A percentile compares a stretch with the other conserved stretches of the same genome.
Conservation (phyloP, 2,888 invertebrate genomes). For the Atethmia centrago region DNA sequence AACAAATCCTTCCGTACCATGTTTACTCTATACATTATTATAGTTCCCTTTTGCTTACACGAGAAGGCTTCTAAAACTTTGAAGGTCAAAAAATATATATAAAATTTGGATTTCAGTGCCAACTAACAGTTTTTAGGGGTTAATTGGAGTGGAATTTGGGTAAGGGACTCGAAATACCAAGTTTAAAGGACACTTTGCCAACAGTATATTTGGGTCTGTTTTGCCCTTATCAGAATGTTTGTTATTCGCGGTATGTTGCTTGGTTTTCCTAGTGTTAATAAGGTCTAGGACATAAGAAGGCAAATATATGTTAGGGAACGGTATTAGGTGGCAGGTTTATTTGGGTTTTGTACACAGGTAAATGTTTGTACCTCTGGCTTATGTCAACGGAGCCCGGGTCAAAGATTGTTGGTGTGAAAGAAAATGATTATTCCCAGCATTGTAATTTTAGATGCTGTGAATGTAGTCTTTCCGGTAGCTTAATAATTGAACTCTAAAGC, state of each 20-base stretch:
- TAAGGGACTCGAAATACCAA: slow-evolving; percentile 48
- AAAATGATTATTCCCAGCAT: slow-evolving; percentile 17
- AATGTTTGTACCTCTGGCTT: slow-evolving; percentile 42
- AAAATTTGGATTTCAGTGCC: slow-evolving; percentile 56
- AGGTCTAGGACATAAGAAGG: slow-evolving; percentile 48
- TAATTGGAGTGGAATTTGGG: slow-evolving; percentile 58
- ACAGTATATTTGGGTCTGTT: slow-evolving; percentile 42
- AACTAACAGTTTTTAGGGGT: slow-evolving; percentile 64
- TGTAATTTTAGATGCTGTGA: slow-evolving; percentile 2
- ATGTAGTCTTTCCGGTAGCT: background rate
- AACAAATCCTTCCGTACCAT: slow-evolving; percentile 50
- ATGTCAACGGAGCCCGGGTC: slow-evolving; percentile 39
- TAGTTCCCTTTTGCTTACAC: slow-evolving; percentile 57
- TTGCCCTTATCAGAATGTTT: slow-evolving; percentile 61
- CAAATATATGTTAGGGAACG: slow-evolving; percentile 49
- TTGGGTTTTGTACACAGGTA: slow-evolving; percentile 48
- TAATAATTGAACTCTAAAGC: slow-evolving; percentile 30
- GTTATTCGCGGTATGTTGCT: slow-evolving; percentile 40
- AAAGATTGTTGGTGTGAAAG: slow-evolving; percentile 25
- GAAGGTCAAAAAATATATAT: slow-evolving; percentile 62
- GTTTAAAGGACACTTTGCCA: slow-evolving; percentile 55
- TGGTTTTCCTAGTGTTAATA: slow-evolving; percentile 54
- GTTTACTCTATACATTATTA: slow-evolving; percentile 54
- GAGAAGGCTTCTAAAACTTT: slow-evolving; percentile 64
- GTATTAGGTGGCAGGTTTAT: slow-evolving; percentile 54